These are phyloP conservation scores for Sebastes steindachneri DNA, from an alignment of 2,797 vertebrate species.

Conservation along the genomic window DNA sequence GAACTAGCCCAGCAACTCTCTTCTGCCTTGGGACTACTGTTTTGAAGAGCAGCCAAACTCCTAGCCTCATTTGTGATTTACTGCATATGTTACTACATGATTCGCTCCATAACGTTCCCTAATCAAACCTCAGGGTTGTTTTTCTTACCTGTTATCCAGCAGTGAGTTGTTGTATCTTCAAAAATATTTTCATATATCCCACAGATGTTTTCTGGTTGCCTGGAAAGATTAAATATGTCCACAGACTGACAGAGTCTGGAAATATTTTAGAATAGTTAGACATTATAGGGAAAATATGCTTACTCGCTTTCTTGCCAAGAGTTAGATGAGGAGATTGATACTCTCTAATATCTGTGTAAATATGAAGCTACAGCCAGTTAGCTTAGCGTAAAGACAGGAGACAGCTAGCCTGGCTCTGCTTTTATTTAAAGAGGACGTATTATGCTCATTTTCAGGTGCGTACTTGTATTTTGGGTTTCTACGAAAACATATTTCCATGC, in stretches of 20 bases:
- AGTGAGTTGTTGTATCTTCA: not conserved
- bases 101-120: not conserved
- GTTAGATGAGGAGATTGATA: not conserved
- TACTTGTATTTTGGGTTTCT: no score
- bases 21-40: not conserved
- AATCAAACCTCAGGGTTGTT: not conserved
- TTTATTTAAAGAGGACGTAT: not conserved
- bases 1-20: not conserved
- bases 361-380: not conserved
- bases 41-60: conserved; percentile 11
- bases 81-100: not conserved
- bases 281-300: not conserved
- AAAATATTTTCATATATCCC: not conserved
- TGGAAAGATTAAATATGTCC: not conserved
- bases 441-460: no score
- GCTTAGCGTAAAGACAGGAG: not conserved
- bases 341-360: not conserved
- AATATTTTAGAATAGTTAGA: not conserved
- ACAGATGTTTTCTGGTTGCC: not conserved
- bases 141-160: not conserved
- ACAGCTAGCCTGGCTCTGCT: not conserved
- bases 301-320: not conserved
- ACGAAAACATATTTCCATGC: no score
- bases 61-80: not conserved
- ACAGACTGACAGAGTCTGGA: not conserved